Percentiles rank a stretch among this genome's conserved stretches.
phyloP scores from a whole-genome alignment of 2,113 vertebrate species.

The Leptodactylus fuscus region DNA sequence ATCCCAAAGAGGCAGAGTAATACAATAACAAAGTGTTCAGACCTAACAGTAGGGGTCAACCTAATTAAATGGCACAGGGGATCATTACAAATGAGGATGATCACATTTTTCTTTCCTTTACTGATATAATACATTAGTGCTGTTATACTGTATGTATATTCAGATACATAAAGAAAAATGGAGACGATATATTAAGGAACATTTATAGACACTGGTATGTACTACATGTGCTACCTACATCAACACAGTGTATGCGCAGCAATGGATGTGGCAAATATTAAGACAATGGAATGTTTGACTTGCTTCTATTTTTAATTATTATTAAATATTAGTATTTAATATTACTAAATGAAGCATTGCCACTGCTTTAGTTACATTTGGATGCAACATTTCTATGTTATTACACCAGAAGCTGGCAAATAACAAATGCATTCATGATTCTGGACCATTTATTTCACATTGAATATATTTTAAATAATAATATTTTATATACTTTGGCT shows the following conservation, averaged over 20 bases:
- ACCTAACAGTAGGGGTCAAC: conserved; percentile 4
- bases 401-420: too few species aligned
- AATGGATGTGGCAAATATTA: neutral
- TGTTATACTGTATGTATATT: neutral
- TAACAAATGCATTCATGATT: too few species aligned
- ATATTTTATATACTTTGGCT: too few species aligned
- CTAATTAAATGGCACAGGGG: conserved; percentile 33
- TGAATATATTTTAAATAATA: too few species aligned
- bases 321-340: too few species aligned
- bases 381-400: too few species aligned
- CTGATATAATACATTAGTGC: neutral
- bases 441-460: too few species aligned
- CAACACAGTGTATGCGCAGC: neutral
- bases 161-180: neutral
- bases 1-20: neutral
- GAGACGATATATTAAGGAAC: neutral
- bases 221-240: neutral
- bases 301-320: too few species aligned
- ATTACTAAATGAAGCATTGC: too few species aligned
- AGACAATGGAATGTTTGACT: neutral
- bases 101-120: neutral
- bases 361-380: too few species aligned
- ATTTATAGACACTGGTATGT: neutral
- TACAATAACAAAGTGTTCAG: conserved; percentile 15
- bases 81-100: neutral